phyloP scores from a whole-genome alignment of 2,113 vertebrate species.

The Urocolius indicus region DNA sequence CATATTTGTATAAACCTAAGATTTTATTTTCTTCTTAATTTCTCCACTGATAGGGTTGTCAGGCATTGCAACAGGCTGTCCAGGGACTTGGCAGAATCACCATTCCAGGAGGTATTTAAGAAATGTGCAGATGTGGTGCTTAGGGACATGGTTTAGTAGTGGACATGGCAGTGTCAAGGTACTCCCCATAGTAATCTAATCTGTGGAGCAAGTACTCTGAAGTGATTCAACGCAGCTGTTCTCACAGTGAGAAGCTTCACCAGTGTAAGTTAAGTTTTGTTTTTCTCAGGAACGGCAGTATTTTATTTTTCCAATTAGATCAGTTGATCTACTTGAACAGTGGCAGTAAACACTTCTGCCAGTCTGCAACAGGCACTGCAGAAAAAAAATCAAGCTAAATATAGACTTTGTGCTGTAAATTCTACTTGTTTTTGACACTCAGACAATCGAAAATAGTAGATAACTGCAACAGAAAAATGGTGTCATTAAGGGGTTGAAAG shows the following conservation, averaged over 20 bases:
- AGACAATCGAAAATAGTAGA: accelerated
- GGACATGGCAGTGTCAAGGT: not conserved
- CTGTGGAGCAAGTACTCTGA: not conserved
- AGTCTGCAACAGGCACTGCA: not conserved
- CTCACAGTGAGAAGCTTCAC: not conserved
- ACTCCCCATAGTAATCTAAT: not conserved
- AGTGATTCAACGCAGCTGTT: not conserved
- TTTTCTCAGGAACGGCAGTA: not conserved
- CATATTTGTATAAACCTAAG: not conserved
- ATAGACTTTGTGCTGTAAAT: not conserved
- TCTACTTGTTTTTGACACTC: not conserved
- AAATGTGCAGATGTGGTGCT: not conserved
- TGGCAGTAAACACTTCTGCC: not conserved
- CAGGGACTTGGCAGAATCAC: not conserved
- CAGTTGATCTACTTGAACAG: not conserved
- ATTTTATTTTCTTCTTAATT: not conserved
- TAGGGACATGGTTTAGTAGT: not conserved
- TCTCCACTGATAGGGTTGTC: not conserved
- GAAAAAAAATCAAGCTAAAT: not conserved
- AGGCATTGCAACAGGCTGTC: not conserved
- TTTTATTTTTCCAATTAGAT: not conserved
- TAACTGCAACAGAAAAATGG: not conserved
- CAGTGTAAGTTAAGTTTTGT: not conserved
- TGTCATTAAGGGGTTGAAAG: not conserved
- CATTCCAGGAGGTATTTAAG: not conserved